Conservation (phyloP, 2,888 invertebrate genomes). For the Sphinx pinastri region DNA sequence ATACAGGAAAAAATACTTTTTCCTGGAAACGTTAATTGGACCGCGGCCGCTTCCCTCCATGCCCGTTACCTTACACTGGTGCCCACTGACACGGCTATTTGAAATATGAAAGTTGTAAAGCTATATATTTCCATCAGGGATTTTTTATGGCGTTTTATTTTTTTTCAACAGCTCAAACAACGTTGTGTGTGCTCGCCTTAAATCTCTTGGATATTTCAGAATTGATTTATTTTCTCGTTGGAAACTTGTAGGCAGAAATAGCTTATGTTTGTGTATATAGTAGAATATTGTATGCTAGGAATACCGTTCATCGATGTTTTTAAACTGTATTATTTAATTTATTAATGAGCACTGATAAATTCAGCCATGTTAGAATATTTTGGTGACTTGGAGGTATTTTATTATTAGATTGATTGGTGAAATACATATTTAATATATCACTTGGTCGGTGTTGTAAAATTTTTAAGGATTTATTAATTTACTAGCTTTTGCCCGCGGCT, state of each 20-base stretch:
- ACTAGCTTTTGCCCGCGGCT: too few relatives aligned
- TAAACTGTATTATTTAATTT: too few relatives aligned
- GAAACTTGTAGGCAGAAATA: constrained; percentile 49
- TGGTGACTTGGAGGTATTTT: too few relatives aligned
- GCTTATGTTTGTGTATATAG: constrained; percentile 32
- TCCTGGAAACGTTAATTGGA: neutral
- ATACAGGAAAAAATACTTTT: neutral
- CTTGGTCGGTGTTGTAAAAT: too few relatives aligned
- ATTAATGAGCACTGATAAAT: too few relatives aligned
- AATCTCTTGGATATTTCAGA: constrained; percentile 63
- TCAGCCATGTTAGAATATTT: too few relatives aligned
- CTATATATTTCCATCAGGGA: constrained; percentile 71
- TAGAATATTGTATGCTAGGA: neutral
- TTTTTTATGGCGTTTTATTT: constrained; percentile 72
- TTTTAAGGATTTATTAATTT: too few relatives aligned
- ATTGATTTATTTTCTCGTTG: constrained; percentile 62
- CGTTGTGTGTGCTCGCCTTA: constrained; percentile 63
- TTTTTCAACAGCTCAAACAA: constrained; percentile 63
- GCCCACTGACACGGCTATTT: constrained; percentile 70
- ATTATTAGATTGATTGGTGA: too few relatives aligned
- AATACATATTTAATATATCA: too few relatives aligned
- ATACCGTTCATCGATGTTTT: neutral
- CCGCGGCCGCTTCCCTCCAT: constrained; percentile 16
- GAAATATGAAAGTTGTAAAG: constrained; percentile 79
- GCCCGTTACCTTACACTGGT: constrained; percentile 39